Conservation (phyloP, 2,113 vertebrate genomes). For the Hiodon tergisus region DNA sequence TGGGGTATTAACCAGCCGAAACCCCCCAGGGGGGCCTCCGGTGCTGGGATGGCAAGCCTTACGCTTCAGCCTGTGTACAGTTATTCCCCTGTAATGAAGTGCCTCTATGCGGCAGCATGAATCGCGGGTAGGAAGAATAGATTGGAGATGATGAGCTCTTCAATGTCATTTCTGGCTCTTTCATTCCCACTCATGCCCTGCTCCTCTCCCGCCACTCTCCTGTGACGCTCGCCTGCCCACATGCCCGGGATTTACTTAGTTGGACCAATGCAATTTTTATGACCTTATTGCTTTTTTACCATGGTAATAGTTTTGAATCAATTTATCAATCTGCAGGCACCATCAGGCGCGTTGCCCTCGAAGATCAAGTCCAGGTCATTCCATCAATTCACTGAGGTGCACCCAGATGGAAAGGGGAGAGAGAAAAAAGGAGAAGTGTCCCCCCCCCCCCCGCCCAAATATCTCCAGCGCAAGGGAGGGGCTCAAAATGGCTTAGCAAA, state of each 20-base stretch:
- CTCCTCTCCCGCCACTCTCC: constrained; percentile 76
- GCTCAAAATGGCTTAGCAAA: constrained; percentile 88
- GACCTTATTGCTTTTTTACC: constrained; percentile 99
- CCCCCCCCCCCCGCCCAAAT: constrained; percentile 31
- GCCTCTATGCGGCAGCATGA: constrained; percentile 97
- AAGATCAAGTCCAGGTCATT: constrained; percentile 99
- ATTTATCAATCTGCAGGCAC: constrained; percentile 98
- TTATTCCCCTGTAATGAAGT: constrained; percentile 99
- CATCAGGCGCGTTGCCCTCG: constrained; percentile 94
- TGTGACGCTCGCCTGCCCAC: constrained; percentile 74
- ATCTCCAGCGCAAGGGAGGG: constrained; percentile 52
- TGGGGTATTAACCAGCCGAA: constrained; percentile 99
- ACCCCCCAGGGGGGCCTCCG: constrained; percentile 76
- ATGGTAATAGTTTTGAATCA: constrained; percentile 99
- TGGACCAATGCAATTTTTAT: constrained; percentile 99
- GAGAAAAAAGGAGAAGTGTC: constrained; percentile 50
- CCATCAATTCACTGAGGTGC: constrained; percentile 92
- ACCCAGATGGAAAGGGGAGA: constrained; percentile 71
- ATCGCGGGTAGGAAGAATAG: constrained; percentile 95
- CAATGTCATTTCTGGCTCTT: constrained; percentile 99
- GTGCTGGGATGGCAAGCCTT: constrained; percentile 66
- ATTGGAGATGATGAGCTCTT: constrained; percentile 99
- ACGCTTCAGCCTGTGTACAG: constrained; percentile 89
- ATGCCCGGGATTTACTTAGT: constrained; percentile 96
- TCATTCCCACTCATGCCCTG: constrained; percentile 92